These are phyloP conservation scores for Phyllotreta striolata DNA, from an alignment of 2,888 invertebrate species.

Conservation along the genomic window DNA sequence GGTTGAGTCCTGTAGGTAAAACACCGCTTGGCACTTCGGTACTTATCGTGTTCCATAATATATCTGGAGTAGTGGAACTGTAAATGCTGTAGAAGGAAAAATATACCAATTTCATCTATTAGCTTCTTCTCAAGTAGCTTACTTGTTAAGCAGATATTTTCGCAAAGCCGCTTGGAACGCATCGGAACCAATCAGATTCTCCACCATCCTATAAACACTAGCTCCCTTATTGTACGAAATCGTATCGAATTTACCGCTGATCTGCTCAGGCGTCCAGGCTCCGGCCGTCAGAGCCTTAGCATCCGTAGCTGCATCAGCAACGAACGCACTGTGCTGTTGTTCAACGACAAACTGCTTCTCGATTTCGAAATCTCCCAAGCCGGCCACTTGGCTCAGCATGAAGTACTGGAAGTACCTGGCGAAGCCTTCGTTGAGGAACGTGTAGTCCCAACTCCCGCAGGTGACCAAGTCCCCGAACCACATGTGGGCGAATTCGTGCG, in stretches of 20 bases:
- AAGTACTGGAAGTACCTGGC: constrained; percentile 79
- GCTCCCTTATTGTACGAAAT: constrained; percentile 62
- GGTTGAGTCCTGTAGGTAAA: constrained; percentile 33
- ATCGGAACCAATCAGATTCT: constrained; percentile 66
- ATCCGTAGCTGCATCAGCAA: constrained; percentile 65
- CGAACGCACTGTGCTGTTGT: constrained; percentile 71
- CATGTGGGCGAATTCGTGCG: constrained; percentile 83
- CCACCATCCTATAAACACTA: constrained; percentile 70
- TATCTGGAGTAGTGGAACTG: constrained; percentile 60
- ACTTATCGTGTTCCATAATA: constrained; percentile 65
- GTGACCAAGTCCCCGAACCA: constrained; percentile 84
- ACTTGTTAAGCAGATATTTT: constrained; percentile 66
- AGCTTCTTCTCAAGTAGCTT: constrained; percentile 51
- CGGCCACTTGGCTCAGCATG: constrained; percentile 44
- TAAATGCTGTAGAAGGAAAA: constrained; percentile 43
- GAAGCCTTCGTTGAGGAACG: constrained; percentile 80
- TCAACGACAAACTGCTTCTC: constrained; percentile 75
- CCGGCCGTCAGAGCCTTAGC: constrained; percentile 69
- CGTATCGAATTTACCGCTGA: constrained; percentile 70
- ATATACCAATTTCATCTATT: not conserved
- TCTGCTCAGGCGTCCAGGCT: constrained; percentile 66
- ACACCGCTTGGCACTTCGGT: constrained; percentile 35
- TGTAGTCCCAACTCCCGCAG: constrained; percentile 77
- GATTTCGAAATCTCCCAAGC: constrained; percentile 58
- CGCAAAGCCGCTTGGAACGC: constrained; percentile 66